Base-by-base conservation (phyloP, 2,113 vertebrate species). In the Centropus bengalensis region DNA sequence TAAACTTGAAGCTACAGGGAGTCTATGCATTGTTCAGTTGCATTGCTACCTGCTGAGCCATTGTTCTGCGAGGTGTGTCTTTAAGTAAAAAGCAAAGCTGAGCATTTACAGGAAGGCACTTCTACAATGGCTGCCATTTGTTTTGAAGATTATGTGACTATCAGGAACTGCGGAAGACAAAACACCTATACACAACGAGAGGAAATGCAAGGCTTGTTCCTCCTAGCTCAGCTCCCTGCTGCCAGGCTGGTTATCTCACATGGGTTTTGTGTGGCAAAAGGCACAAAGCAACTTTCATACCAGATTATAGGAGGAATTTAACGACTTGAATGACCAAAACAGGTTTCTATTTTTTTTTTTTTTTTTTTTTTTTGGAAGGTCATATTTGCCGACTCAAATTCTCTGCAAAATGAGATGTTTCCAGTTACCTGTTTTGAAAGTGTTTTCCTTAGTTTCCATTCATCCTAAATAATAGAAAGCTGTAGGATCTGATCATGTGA, bases 61-160 rank as follows among this genome's bases (percentile, higher is more conserved):
- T 98, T 98, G 98, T 99, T 98, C 93, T 89, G 62, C 4, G 96
- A 98, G 98, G 98, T 89, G 98, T 98, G 98, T 85, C 96, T 90
- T 89, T 91, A 96, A 96, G 97, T 84, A 75, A 94, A 98, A 96
- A 94, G 91, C 86, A 91, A 96, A 97, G 97, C 94, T 38, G 92
- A 81, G 76, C 71, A 21, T 90, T 93, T 92, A 79, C 95, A 97
- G 95, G 94, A 96, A 97, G 86, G 70, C 70, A 52, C 49, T 95
- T 42, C 33, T 51, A 91, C 89, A 93, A 95, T 88, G 52, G 86
- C 81, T 88, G 88, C 93, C 79, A 86, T 96, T 96, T 96, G 88
- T 93, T 96, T 94, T 94, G 88, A 89, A 96, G 96, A 91, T 95
- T 70, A 71, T 75, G 1, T 33, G 86, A 32, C 55, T 21, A 3